Percentiles rank a stretch among this genome's conserved stretches.
phyloP scores from a whole-genome alignment of 2,113 vertebrate species.

The Atrichornis clamosus region DNA sequence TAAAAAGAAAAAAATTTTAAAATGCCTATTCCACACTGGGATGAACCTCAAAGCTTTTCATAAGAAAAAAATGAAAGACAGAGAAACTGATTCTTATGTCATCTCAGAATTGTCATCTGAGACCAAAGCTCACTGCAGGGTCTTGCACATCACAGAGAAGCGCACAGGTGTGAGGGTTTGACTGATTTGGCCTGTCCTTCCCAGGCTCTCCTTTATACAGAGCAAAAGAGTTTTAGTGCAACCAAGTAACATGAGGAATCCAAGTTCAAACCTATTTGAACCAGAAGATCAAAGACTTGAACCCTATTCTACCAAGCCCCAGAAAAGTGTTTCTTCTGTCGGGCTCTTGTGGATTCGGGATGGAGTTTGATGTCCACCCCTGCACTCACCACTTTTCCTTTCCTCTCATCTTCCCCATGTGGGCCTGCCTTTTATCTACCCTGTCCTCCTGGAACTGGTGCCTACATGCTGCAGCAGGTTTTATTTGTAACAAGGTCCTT shows the following conservation, averaged over 20 bases:
- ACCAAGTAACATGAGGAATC: not conserved
- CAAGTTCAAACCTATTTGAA: slow-evolving; percentile 1
- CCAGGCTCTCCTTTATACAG: not conserved
- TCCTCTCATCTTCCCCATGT: not conserved
- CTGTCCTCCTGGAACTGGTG: not conserved
- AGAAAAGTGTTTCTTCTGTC: not conserved
- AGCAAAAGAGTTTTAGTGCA: not conserved
- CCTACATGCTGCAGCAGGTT: not conserved
- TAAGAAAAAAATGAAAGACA: not conserved
- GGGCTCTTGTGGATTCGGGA: not conserved
- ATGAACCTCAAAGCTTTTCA: not conserved
- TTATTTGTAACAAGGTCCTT: not conserved
- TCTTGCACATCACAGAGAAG: not conserved
- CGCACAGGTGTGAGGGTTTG: accelerated
- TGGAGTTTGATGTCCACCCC: not conserved
- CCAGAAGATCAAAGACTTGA: slow-evolving; percentile 25
- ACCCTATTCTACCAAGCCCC: not conserved
- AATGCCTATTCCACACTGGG: not conserved
- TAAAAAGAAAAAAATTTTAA: not conserved
- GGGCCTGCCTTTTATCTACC: not conserved
- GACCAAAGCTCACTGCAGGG: not conserved
- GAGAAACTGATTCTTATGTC: not conserved
- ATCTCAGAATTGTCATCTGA: not conserved
- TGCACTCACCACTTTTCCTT: not conserved
- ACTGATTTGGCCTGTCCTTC: not conserved